phyloP scores from a whole-genome alignment of 2,113 vertebrate species.

The Genyomyrus donnyi region DNA sequence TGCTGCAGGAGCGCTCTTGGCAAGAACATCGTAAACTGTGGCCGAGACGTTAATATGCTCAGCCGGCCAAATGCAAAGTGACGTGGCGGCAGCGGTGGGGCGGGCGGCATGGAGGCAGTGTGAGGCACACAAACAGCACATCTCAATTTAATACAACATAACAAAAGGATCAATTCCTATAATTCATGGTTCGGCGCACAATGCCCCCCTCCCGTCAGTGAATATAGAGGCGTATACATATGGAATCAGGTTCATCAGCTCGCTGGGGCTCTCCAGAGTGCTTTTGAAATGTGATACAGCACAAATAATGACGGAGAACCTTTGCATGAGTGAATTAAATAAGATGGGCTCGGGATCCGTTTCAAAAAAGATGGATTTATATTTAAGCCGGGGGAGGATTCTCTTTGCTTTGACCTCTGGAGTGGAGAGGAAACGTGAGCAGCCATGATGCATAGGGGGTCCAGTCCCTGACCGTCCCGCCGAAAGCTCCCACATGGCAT shows the following conservation, averaged over 20 bases:
- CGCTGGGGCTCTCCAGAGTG: constrained; percentile 61
- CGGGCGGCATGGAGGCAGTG: constrained; percentile 57
- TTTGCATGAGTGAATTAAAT: constrained; percentile 69
- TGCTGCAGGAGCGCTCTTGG: constrained; percentile 78
- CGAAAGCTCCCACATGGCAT: constrained; percentile 17
- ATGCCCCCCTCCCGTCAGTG: constrained; percentile 48
- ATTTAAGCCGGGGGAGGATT: constrained; percentile 54
- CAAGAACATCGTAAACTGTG: constrained; percentile 76
- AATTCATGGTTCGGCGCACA: constrained; percentile 71
- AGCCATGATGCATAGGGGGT: constrained; percentile 26
- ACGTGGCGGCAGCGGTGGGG: constrained; percentile 42
- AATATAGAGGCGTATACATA: constrained; percentile 76
- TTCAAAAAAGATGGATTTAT: constrained; percentile 60
- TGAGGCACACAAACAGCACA: constrained; percentile 56
- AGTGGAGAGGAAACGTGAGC: constrained; percentile 42
- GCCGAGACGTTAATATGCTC: constrained; percentile 78
- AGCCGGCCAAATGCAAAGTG: constrained; percentile 77
- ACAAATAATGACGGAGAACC: constrained; percentile 68
- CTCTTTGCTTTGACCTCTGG: constrained; percentile 72
- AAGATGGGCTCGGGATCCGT: constrained; percentile 61
- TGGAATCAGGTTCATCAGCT: constrained; percentile 75
- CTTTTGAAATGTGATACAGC: constrained; percentile 70
- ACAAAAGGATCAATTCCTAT: constrained; percentile 74
- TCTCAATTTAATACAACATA: constrained; percentile 76
- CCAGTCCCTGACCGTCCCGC: background rate